Percentiles rank a stretch among this genome's conserved stretches.
Conservation (phyloP, 2,888 invertebrate species). For the Dasysyrphus albostriatus region DNA sequence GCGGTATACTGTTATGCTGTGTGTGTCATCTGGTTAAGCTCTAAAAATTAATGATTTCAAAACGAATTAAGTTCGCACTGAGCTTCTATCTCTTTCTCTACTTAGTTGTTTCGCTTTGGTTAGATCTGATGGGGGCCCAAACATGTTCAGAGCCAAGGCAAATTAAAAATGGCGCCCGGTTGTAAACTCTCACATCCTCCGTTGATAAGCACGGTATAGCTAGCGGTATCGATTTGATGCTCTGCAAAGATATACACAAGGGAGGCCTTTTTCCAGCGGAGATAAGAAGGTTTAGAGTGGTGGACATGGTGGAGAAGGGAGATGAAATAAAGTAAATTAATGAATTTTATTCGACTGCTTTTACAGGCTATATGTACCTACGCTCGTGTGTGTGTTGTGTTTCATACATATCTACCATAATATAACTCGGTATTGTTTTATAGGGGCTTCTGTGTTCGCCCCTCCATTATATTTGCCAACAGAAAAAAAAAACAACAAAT, state of each 20-base stretch:
- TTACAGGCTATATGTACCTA: conserved; percentile 27
- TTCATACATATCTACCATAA: conserved; percentile 2
- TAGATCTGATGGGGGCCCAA: background rate
- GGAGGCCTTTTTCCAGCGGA: conserved; percentile 21
- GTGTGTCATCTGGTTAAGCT: conserved; percentile 84
- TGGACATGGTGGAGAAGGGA: conserved; percentile 2
- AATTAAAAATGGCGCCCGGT: conserved; percentile 73
- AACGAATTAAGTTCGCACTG: conserved; percentile 68
- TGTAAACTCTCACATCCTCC: conserved; percentile 66
- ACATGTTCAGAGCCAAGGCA: conserved; percentile 18
- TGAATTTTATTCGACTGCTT: conserved; percentile 69
- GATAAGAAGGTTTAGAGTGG: background rate
- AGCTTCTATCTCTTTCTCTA: conserved; percentile 28
- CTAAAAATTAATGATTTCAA: conserved; percentile 83
- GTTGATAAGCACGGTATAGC: conserved; percentile 46
- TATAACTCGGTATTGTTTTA: conserved; percentile 41
- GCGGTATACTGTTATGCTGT: conserved; percentile 71
- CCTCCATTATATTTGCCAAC: background rate
- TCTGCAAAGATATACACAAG: conserved; percentile 44
- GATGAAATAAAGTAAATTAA: conserved; percentile 61
- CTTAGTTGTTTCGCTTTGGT: background rate
- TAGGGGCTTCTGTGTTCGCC: conserved; percentile 3
- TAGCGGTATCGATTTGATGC: conserved; percentile 66
- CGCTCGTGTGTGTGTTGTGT: conserved; percentile 58
- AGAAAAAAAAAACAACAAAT: background rate